Base-by-base conservation (phyloP, 1,140 invertebrate genomes). In the Cheumatopsyche charites region DNA sequence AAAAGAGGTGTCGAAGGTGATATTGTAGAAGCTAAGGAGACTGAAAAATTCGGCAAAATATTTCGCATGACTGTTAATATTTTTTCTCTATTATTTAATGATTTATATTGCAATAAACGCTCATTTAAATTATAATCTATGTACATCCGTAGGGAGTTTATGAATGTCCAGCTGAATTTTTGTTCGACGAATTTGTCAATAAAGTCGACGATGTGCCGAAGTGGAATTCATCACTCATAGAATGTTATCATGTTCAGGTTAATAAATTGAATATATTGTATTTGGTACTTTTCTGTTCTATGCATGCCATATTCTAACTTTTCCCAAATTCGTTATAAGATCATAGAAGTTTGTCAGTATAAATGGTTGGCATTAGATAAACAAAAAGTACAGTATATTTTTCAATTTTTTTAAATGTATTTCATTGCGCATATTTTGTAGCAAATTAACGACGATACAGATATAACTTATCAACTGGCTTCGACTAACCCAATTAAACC, bases 401-500 rank as follows among this genome's bases (percentile, higher is more conserved):
- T n/a, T n/a, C n/a, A n/a, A n/a, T n/a, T n/a, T n/a, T n/a, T n/a
- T n/a, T n/a, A n/a, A n/a, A 36, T 36, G 3, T 36, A 36, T 36
- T 36, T 36, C 29, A 4, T 36, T n/a, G n/a, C n/a, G n/a, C n/a
- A n/a, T n/a, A 7, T 26, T 71, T 81, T 42, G 29, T 77, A 87
- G 82, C 62, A 70, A n/a, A 82, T 86, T 23, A 36, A 70, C 17
- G 15, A 70, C 4, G 67, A 70, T 43, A 17, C 36, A 0, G 93
- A 95, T 78, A 88, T 96, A 0, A 87, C 88, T 17, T 94, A 96
- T 83, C 91, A 92, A 81, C 87, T 94, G 12, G 90, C 92, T 0
- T 85, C 87, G 5, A 88, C 90, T 47, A 90, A 88, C 0, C 92
- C 88, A 11, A 90, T 96, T 0, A 86, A 90, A 4, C 89, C 91